These are phyloP conservation scores for Dicrurus megarhynchus DNA, from an alignment of 2,113 vertebrate species.

Conservation along the genomic window DNA sequence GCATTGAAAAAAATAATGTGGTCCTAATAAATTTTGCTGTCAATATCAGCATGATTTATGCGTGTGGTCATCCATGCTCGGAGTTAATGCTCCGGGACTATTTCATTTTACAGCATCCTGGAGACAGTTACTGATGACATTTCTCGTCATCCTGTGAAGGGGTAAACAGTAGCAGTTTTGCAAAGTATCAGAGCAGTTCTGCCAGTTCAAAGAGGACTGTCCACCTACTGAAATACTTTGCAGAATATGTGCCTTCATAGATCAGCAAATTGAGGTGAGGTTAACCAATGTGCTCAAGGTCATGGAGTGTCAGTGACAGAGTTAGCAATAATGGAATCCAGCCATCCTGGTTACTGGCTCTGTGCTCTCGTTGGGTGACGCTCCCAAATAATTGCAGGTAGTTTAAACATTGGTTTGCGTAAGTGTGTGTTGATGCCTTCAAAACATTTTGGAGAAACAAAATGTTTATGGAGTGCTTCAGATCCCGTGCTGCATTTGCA, in stretches of 20 bases:
- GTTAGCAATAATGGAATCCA: conserved; percentile 23
- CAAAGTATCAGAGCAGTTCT: background rate
- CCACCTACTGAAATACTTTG: background rate
- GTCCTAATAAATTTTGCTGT: background rate
- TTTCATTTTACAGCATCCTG: conserved; percentile 12
- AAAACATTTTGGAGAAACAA: background rate
- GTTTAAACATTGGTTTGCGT: conserved; percentile 31
- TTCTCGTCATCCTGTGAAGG: background rate
- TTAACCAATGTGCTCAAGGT: conserved; percentile 48
- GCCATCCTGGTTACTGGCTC: background rate
- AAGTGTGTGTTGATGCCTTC: background rate
- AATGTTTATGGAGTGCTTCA: background rate
- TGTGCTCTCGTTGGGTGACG: background rate
- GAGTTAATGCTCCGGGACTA: background rate
- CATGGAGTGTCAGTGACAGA: background rate
- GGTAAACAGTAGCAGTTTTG: background rate
- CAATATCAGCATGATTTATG: background rate
- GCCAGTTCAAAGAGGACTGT: background rate
- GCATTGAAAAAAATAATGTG: background rate
- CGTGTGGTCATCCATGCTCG: background rate
- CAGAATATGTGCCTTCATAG: background rate
- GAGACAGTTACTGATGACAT: background rate
- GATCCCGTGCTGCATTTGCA: background rate
- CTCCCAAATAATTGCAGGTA: conserved; percentile 39
- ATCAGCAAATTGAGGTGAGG: conserved; percentile 12